phyloP scores from a whole-genome alignment of 1,140 invertebrate species.

The Stegodyphus dumicola region DNA sequence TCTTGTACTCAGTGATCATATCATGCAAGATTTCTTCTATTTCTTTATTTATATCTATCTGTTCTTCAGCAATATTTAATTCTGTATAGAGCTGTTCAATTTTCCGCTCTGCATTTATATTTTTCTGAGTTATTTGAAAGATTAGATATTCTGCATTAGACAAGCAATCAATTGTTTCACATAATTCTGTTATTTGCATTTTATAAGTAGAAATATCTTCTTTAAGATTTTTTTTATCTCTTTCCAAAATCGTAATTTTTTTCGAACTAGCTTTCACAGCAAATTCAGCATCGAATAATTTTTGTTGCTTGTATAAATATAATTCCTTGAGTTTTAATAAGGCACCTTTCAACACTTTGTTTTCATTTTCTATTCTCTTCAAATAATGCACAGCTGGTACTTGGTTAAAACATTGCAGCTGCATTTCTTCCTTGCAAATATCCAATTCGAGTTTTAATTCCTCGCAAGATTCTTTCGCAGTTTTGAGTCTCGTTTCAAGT shows the following conservation, averaged over 20 bases:
- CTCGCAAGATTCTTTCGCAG: not conserved
- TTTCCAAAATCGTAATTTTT: not conserved
- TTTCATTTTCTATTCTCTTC: not conserved
- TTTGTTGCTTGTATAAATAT: not conserved
- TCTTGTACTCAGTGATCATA: not conserved
- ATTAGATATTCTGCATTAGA: not conserved
- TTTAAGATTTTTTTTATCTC: not conserved
- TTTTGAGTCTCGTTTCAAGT: not conserved
- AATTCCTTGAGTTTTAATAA: not conserved
- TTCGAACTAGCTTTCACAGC: not conserved
- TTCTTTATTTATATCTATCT: not conserved
- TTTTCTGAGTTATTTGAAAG: not conserved
- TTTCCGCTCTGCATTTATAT: not conserved
- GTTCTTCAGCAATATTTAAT: not conserved
- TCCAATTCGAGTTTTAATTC: not conserved
- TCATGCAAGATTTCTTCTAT: not conserved
- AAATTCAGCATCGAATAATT: not conserved
- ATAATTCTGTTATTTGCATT: not conserved
- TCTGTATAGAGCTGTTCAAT: not conserved
- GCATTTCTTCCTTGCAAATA: not conserved
- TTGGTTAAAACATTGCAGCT: not conserved
- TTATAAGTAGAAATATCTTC: not conserved
- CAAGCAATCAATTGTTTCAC: not conserved
- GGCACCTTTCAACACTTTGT: not conserved
- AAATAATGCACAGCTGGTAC: not conserved